These are phyloP conservation scores for Styela clava DNA, from an alignment of 23 tunicate species.

Conservation along the genomic window DNA sequence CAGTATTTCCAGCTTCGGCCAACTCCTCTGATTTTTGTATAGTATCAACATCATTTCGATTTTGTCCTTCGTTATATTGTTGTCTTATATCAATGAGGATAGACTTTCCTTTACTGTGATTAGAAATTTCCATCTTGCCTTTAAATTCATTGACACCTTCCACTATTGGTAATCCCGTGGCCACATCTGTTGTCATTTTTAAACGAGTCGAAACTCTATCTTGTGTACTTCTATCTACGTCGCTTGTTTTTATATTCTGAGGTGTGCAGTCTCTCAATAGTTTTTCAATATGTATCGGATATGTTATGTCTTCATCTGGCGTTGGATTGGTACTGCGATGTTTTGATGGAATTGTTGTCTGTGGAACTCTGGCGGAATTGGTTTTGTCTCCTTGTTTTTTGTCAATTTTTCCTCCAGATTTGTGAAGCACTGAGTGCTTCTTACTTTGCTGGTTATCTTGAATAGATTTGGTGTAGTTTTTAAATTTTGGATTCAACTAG, in stretches of 20 bases:
- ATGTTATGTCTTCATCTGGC: conserved; percentile 20
- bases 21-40: background rate
- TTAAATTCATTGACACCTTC: background rate
- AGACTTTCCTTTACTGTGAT: background rate
- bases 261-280: conserved; percentile 35
- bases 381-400: background rate
- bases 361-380: background rate
- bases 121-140: background rate
- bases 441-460: background rate
- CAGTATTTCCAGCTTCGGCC: conserved; percentile 1
- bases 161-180: background rate
- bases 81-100: conserved; percentile 9
- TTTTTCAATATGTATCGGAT: conserved; percentile 71
- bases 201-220: background rate
- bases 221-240: background rate
- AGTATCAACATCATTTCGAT: background rate
- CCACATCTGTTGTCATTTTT: background rate
- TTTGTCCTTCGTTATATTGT: background rate
- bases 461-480: too few relatives aligned
- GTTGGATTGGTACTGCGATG: background rate
- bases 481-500: too few relatives aligned
- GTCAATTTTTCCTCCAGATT: conserved; percentile 30
- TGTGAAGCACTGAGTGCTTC: conserved; percentile 44
- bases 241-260: background rate
- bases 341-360: conserved; percentile 9